Evolutionary conservation across 1,140 invertebrate genomes (phyloP), one percentile per base, ranked within the genome.

Genomic region (Diploscapter pachys): DNA sequence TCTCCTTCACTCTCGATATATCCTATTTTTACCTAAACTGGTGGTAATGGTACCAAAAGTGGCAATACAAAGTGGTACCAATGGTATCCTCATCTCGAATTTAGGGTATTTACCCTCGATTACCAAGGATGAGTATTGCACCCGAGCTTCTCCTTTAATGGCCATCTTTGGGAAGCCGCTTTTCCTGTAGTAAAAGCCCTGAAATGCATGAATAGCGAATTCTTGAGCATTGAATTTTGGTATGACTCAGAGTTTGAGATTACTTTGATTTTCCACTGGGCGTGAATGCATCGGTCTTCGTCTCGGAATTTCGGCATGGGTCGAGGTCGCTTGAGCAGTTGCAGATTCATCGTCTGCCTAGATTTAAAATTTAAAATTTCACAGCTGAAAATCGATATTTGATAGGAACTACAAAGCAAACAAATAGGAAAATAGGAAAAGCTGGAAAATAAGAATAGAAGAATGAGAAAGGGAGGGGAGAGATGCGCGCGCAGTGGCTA

Each of bases 251-350:
- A 65, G 53, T 31, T 31, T 31, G n/a, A n/a, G 13, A 13, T 51
- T 62, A 69, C 73, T 52, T 74, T 74, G 50, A 74, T 74, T 50
- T 61, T 68, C 73, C 73, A 74, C 53, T 74, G 73, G 4, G 73
- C 73, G 56, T 74, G 63, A 9, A 74, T 74, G 9, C 73, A 65
- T 66, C 70, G 68, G 62, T 74, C 73, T 63, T 74, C 73, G 56
- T 74, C 73, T 69, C 56, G 61, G 50, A 74, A 74, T n/a, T 53
- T 64, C 50, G 73, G 73, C 62, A 74, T 65, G n/a, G 73, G 73
- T 68, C 73, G 73, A 31, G 73, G 73, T 63, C 73, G 64, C 64
- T 68, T 68, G 50, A 74, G 50, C 9, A 74, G 73, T 63, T 75
- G 72, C 11, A 73, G 72, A 75, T 51, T 74, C 72, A n/a, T 76